These are phyloP conservation scores for Apodemia mormo DNA, from an alignment of 2,888 invertebrate species.

Conservation along the genomic window DNA sequence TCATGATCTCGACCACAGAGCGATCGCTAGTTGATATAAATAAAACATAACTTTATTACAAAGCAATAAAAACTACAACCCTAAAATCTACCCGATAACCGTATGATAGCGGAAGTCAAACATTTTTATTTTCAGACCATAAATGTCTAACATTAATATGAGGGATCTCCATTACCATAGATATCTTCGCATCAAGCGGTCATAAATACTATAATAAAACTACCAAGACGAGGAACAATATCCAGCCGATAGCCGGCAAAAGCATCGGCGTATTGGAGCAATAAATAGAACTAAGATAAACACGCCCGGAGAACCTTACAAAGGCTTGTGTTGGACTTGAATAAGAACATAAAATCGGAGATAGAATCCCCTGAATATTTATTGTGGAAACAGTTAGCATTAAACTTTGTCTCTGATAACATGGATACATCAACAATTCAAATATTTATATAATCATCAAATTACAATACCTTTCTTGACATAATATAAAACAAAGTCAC, in stretches of 20 bases:
- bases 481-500: too few species aligned
- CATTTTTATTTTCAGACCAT: not conserved
- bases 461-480: too few species aligned
- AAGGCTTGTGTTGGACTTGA: slow-evolving; percentile 37
- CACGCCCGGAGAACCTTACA: slow-evolving; percentile 44
- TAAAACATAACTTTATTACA: not conserved
- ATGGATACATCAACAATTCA: not conserved
- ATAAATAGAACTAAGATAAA: slow-evolving; percentile 60
- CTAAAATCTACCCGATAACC: not conserved
- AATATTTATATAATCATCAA: too few species aligned
- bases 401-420: slow-evolving; percentile 9
- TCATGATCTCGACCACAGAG: too few species aligned
- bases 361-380: slow-evolving; percentile 39
- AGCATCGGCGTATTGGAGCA: slow-evolving; percentile 51
- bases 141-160: slow-evolving; percentile 9
- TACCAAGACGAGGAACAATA: slow-evolving; percentile 15
- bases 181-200: slow-evolving; percentile 12
- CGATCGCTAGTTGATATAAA: too few species aligned
- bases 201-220: slow-evolving; percentile 17
- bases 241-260: slow-evolving; percentile 12
- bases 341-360: slow-evolving; percentile 36
- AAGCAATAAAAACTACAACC: not conserved
- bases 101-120: not conserved
- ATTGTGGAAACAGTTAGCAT: slow-evolving; percentile 26
- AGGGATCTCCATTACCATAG: slow-evolving; percentile 16